phyloP scores from a whole-genome alignment of 2,797 vertebrate genomes.

The Acomys russatus region DNA sequence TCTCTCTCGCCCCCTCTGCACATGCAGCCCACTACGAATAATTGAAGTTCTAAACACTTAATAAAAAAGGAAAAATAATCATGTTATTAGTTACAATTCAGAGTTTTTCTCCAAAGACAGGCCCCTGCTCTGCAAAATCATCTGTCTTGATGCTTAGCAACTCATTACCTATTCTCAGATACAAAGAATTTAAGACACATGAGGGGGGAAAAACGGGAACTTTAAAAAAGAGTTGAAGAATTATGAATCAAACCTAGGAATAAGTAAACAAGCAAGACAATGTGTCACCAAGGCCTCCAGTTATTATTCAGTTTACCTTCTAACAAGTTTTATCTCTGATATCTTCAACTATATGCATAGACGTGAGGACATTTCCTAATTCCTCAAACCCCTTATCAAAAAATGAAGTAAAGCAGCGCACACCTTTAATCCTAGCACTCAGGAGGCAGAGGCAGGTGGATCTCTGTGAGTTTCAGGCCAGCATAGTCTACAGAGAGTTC shows the following conservation, averaged over 20 bases:
- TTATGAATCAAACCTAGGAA: neutral
- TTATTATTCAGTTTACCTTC: neutral
- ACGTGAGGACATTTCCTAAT: neutral
- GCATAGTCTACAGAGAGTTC: too few species aligned
- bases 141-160: conserved; percentile 29
- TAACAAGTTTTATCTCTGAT: neutral
- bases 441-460: too few species aligned
- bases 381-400: conserved; percentile 52
- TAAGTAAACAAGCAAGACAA: conserved; percentile 1
- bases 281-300: neutral
- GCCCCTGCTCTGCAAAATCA: neutral
- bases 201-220: neutral
- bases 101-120: conserved; percentile 38
- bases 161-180: neutral
- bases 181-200: conserved; percentile 54
- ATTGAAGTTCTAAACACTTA: neutral
- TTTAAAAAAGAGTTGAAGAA: neutral
- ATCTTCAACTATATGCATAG: conserved; percentile 20
- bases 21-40: neutral
- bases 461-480: too few species aligned
- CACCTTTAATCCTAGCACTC: too few species aligned
- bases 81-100: conserved; percentile 27
- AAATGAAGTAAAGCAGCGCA: neutral
- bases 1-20: too few species aligned
- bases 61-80: neutral